Evolutionary conservation across 2,113 vertebrate species (phyloP).

Genomic region (Psophia crepitans): DNA sequence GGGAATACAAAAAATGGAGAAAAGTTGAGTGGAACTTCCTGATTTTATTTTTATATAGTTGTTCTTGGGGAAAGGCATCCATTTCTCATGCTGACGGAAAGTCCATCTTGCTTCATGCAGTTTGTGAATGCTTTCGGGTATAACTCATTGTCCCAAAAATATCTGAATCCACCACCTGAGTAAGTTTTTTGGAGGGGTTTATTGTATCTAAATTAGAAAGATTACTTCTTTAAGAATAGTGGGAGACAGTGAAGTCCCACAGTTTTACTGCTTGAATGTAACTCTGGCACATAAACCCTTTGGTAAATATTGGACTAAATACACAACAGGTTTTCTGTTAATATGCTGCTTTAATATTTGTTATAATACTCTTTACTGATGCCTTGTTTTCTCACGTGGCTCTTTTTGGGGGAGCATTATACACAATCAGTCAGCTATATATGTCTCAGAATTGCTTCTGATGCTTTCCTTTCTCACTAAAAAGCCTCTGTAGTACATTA

Average conservation of each 20-base stretch:
- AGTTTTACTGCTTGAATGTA: background rate
- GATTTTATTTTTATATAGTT: background rate
- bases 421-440: constrained; percentile 2
- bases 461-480: constrained; percentile 28
- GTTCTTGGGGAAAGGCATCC: background rate
- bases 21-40: background rate
- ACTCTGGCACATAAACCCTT: background rate
- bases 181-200: background rate
- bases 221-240: background rate
- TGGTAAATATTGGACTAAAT: background rate
- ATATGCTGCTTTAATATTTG: background rate
- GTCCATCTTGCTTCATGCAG: background rate
- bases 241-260: background rate
- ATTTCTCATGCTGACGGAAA: background rate
- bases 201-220: background rate
- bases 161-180: background rate
- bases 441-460: constrained; percentile 22
- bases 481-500: constrained; percentile 25
- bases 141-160: background rate
- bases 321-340: background rate
- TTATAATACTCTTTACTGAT: background rate
- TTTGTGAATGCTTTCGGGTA: background rate
- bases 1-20: background rate
- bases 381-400: constrained; percentile 14
- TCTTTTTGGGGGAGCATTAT: background rate